Evolutionary conservation across 1,140 invertebrate genomes (phyloP).

Genomic region (Zaprionus africanus): DNA sequence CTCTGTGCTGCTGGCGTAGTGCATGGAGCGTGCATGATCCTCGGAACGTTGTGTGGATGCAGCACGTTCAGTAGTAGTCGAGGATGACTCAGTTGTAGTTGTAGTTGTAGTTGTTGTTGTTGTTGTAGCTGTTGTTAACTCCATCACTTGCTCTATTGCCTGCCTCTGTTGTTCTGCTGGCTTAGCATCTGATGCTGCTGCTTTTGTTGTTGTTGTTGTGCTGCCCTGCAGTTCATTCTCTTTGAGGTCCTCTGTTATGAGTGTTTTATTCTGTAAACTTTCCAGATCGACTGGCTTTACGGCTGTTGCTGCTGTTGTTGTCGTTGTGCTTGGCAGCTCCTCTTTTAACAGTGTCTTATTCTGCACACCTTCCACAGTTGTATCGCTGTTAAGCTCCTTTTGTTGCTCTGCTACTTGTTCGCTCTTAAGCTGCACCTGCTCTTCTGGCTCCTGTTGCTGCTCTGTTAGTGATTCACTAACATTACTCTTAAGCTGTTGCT

Average conservation of each 20-base stretch:
- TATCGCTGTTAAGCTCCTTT: not conserved
- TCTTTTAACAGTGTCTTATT: not conserved
- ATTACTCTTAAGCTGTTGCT: not conserved
- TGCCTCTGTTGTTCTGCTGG: not conserved
- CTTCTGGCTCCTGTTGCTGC: not conserved
- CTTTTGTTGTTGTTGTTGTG: constrained; percentile 3
- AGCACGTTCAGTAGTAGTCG: not conserved
- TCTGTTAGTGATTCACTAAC: not conserved
- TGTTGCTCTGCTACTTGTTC: not conserved
- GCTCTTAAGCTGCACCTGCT: not conserved
- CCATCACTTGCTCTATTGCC: not conserved
- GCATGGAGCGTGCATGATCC: constrained; percentile 59
- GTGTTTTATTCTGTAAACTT: not conserved
- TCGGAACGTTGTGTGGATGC: constrained; percentile 28
- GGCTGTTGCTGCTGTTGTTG: not conserved
- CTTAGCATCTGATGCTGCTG: not conserved
- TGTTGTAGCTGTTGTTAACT: not conserved
- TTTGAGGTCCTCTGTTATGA: not conserved
- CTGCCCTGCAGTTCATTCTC: not conserved
- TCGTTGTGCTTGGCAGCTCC: constrained; percentile 1
- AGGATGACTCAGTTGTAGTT: not conserved
- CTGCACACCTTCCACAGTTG: not conserved
- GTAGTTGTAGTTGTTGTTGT: constrained; percentile 18
- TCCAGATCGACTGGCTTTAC: not conserved
- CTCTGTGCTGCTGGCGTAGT: constrained; percentile 51